phyloP scores from a whole-genome alignment of 2,797 vertebrate species.

The Micrastur ruficollis region DNA sequence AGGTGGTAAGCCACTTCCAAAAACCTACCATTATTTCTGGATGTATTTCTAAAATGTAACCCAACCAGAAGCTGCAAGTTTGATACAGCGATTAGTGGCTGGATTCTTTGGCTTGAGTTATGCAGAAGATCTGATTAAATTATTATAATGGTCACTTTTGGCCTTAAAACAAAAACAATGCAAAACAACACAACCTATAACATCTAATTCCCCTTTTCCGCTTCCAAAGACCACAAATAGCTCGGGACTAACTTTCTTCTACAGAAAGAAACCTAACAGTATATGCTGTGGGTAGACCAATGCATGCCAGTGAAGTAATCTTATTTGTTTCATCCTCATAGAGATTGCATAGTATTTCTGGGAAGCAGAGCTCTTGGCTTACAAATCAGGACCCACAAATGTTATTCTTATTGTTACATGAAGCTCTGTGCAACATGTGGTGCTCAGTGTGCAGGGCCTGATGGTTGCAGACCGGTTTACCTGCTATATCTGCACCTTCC shows the following conservation, averaged over 20 bases:
- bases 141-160: not conserved
- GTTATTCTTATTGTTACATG: not conserved
- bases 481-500: not conserved
- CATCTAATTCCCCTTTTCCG: not conserved
- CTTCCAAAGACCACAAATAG: not conserved
- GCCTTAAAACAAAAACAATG: not conserved
- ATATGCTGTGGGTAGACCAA: not conserved
- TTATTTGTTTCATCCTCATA: not conserved
- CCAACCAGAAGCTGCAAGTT: not conserved
- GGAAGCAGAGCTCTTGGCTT: not conserved
- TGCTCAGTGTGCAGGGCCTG: not conserved
- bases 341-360: not conserved
- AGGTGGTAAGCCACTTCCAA: not conserved
- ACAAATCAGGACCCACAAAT: not conserved
- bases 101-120: not conserved
- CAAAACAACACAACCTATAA: not conserved
- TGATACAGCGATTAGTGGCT: not conserved
- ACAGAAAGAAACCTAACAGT: not conserved
- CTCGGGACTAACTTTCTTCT: not conserved
- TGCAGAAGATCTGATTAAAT: not conserved
- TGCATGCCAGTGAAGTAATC: not conserved
- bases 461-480: not conserved
- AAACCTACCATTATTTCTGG: not conserved
- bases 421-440: not conserved
- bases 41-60: not conserved